A percentile compares a stretch with the other conserved stretches of the same genome.
Evolutionary conservation across 1,140 invertebrate genomes (phyloP).

Genomic region (Acromyrmex heyeri): DNA sequence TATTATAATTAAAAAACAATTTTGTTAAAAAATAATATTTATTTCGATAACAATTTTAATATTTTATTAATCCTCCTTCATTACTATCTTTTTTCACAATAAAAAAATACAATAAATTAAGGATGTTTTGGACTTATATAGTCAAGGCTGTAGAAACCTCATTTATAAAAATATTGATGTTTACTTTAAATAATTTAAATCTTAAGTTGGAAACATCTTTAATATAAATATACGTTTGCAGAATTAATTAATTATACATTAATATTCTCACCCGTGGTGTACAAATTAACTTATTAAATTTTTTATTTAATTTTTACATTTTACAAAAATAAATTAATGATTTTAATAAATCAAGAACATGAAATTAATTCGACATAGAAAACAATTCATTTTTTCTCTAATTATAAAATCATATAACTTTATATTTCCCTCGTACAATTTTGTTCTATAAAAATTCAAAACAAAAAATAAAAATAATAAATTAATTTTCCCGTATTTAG

Average conservation of each 20-base stretch:
- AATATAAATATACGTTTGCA: neutral
- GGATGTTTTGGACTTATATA: no score
- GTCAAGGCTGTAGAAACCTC: neutral
- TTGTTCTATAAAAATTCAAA: neutral
- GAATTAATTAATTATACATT: neutral
- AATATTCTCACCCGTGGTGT: neutral
- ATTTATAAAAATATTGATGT: neutral
- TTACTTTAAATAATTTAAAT: neutral
- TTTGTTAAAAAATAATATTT: no score
- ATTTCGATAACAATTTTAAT: no score
- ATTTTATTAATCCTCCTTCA: no score
- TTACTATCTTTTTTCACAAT: no score
- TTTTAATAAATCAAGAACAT: neutral
- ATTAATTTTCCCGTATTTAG: neutral
- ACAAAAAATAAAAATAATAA: neutral
- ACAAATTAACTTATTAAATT: neutral
- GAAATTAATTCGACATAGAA: neutral
- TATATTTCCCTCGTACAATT: neutral
- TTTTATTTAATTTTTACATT: neutral
- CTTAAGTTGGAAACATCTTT: neutral
- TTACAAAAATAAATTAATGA: neutral
- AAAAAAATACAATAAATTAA: no score
- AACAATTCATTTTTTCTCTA: neutral
- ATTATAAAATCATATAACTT: neutral
- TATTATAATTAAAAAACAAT: no score